phyloP scores from a whole-genome alignment of 2,113 vertebrate genomes.

The Salvelinus fontinalis region DNA sequence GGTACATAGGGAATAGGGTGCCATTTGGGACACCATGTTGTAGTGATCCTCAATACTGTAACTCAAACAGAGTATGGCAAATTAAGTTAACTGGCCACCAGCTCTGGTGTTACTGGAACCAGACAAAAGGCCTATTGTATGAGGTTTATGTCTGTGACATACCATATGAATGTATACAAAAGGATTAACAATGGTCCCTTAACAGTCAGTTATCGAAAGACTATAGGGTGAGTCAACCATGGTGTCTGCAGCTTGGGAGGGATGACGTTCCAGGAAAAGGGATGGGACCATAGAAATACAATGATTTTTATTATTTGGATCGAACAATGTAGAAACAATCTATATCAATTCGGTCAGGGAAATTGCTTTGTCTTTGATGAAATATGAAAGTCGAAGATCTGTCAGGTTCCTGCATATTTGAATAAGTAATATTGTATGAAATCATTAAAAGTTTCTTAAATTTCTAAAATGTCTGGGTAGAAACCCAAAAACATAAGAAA shows the following conservation, averaged over 20 bases:
- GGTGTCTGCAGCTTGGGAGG: neutral
- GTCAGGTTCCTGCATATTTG: neutral
- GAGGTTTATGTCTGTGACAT: neutral
- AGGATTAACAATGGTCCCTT: constrained; percentile 56
- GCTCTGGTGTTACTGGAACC: constrained; percentile 66
- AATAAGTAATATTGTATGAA: neutral
- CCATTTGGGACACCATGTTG: neutral
- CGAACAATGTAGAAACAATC: too few relatives aligned
- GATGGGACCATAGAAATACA: too few relatives aligned
- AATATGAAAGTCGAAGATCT: neutral
- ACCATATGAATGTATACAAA: constrained; percentile 56
- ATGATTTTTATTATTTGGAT: too few relatives aligned
- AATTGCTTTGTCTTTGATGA: neutral
- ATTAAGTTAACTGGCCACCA: constrained; percentile 63
- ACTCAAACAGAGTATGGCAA: constrained; percentile 67
- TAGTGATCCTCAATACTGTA: constrained; percentile 1
- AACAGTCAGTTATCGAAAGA: constrained; percentile 14
- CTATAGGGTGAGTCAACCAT: constrained; percentile 3
- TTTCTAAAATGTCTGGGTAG: neutral
- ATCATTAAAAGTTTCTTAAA: neutral
- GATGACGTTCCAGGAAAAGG: neutral
- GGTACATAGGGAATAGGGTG: neutral
- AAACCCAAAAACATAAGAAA: neutral
- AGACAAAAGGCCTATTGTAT: constrained; percentile 67
- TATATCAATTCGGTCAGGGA: neutral